Percentiles rank a stretch among this genome's conserved stretches.
phyloP scores from a whole-genome alignment of 2,888 invertebrate genomes.

The Athrips mouffetella region DNA sequence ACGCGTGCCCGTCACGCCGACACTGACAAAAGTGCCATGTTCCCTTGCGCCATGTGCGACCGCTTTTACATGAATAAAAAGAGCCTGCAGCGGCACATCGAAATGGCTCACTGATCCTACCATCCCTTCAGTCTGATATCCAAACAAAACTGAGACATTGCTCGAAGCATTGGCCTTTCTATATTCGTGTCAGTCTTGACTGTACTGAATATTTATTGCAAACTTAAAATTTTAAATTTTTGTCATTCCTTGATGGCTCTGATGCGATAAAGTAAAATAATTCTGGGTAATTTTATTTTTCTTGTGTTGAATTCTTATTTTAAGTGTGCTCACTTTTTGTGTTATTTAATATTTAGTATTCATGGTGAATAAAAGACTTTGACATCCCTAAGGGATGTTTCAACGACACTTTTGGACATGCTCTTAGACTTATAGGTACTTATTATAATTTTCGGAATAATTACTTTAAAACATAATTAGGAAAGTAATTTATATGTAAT shows the following conservation, averaged over 20 bases:
- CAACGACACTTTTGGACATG: conserved; percentile 32
- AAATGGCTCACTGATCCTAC: conserved; percentile 68
- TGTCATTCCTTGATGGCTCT: conserved; percentile 49
- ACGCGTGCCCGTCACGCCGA: conserved; percentile 71
- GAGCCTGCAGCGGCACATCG: conserved; percentile 76
- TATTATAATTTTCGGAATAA: conserved; percentile 45
- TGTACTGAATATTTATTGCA: not conserved
- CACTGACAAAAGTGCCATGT: conserved; percentile 71
- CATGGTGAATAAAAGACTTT: conserved; percentile 3
- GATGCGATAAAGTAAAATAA: conserved; percentile 35
- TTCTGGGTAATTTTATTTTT: conserved; percentile 32
- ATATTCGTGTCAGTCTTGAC: not conserved
- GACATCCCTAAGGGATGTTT: not conserved
- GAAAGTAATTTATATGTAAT: conserved; percentile 38
- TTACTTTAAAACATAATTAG: conserved; percentile 33
- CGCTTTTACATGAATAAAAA: conserved; percentile 76
- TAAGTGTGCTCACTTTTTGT: conserved; percentile 62
- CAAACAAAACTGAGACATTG: not conserved
- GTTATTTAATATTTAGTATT: conserved; percentile 55
- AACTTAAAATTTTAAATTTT: conserved; percentile 24
- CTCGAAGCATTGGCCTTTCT: no score
- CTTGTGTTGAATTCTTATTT: conserved; percentile 28
- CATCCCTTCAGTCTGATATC: not conserved
- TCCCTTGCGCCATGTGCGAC: conserved; percentile 78
- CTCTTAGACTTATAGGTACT: conserved; percentile 38